phyloP scores from a whole-genome alignment of 2,888 invertebrate genomes.

The Ochropleura leucogaster region DNA sequence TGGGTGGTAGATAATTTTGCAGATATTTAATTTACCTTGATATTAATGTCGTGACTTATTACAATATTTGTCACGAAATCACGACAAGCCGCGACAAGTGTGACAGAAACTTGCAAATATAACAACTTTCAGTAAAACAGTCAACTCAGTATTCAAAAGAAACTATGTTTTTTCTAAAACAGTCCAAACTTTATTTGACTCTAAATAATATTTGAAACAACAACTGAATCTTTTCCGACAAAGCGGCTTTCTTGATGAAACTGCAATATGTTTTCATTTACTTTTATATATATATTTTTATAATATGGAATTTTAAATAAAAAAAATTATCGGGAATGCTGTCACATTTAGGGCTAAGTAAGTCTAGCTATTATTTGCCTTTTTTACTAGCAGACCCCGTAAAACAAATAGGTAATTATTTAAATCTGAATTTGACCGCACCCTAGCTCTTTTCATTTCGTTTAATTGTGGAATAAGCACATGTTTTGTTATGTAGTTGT shows the following conservation, averaged over 20 bases:
- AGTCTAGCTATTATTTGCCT: background rate
- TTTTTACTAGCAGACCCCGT: background rate
- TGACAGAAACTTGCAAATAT: constrained; percentile 8
- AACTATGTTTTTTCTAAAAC: background rate
- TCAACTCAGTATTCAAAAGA: background rate
- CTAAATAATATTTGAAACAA: background rate
- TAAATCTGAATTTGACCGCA: background rate
- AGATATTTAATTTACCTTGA: constrained; percentile 12
- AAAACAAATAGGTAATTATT: background rate
- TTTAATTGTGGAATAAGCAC: constrained; percentile 24
- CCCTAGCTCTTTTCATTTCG: constrained; percentile 5
- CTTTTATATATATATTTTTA: background rate
- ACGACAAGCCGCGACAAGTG: background rate
- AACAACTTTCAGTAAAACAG: constrained; percentile 4
- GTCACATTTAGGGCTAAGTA: background rate
- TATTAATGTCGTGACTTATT: constrained; percentile 38
- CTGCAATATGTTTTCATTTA: background rate
- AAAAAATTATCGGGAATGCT: background rate
- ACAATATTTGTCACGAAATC: constrained; percentile 34
- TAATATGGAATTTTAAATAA: background rate
- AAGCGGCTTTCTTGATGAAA: background rate
- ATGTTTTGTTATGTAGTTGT: constrained; percentile 13
- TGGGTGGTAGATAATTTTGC: constrained; percentile 13
- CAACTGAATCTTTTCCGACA: background rate
- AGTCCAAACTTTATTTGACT: background rate